Percentiles rank a stretch among this genome's conserved stretches.
Evolutionary conservation across 2,113 vertebrate species (phyloP).

Genomic region (Carassius carassius): DNA sequence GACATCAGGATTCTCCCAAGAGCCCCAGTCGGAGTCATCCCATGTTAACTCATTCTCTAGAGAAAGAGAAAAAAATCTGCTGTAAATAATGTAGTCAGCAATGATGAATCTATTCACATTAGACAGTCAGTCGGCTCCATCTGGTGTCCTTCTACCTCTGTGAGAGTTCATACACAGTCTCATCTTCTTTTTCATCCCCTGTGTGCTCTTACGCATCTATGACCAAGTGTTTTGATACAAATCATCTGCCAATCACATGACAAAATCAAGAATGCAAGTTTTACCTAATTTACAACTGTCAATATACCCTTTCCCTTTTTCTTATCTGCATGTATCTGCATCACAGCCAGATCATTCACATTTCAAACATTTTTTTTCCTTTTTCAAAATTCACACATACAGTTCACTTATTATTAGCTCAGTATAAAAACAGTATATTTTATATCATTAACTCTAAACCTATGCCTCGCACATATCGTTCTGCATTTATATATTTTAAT

Average conservation of each 20-base stretch:
- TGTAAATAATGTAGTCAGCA: neutral
- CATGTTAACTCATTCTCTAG: constrained; percentile 74
- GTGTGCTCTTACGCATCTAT: neutral
- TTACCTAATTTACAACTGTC: neutral
- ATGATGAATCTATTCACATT: neutral
- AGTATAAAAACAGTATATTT: neutral
- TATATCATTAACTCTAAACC: neutral
- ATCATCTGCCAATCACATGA: neutral
- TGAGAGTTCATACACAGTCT: neutral
- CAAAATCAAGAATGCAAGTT: neutral
- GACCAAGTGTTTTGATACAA: neutral
- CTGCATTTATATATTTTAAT: neutral
- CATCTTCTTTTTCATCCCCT: neutral
- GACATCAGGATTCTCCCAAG: constrained; percentile 68
- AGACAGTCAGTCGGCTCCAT: neutral
- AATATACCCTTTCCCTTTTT: neutral
- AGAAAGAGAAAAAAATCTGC: neutral
- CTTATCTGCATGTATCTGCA: constrained; percentile 14
- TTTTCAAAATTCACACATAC: neutral
- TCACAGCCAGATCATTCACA: neutral
- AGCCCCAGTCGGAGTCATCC: constrained; percentile 77
- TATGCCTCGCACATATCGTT: neutral
- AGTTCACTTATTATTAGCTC: neutral
- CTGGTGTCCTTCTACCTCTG: neutral
- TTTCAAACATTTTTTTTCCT: neutral